Evolutionary conservation across 2,113 vertebrate genomes (phyloP).

Genomic region (Pluvialis apricaria): DNA sequence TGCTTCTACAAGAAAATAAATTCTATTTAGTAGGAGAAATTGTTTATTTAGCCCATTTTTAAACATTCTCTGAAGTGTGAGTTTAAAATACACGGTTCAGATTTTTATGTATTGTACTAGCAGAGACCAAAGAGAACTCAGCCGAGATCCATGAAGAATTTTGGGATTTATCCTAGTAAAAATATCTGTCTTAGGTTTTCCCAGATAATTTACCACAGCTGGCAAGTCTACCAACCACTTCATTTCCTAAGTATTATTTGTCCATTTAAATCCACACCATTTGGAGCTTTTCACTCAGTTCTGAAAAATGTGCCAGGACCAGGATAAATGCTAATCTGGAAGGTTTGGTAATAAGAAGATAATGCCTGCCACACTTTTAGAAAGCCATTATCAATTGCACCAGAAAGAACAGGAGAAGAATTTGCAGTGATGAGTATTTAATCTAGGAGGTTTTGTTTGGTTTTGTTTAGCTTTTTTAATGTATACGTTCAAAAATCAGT

Average conservation of each 20-base stretch:
- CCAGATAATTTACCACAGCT: not conserved
- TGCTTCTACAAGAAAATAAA: not conserved
- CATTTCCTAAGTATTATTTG: not conserved
- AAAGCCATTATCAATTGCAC: not conserved
- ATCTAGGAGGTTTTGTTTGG: rapidly evolving
- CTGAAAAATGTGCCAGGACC: not conserved
- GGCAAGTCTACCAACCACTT: not conserved
- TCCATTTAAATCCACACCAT: not conserved
- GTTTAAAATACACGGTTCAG: not conserved
- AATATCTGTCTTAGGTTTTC: not conserved
- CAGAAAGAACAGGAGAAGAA: not conserved
- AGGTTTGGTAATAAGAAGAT: not conserved
- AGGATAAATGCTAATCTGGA: not conserved
- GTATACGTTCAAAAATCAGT: not conserved
- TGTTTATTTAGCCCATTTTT: not conserved
- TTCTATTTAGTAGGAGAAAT: not conserved
- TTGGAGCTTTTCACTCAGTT: not conserved
- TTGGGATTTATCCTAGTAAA: not conserved
- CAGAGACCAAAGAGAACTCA: not conserved
- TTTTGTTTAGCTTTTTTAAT: not conserved
- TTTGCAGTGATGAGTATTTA: not conserved
- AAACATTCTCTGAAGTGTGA: not conserved
- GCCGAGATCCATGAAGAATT: not conserved
- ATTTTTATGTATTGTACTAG: not conserved
- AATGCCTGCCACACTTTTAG: not conserved